phyloP scores from a whole-genome alignment of 2,888 invertebrate genomes.

The Lasioglossum oenotherae region DNA sequence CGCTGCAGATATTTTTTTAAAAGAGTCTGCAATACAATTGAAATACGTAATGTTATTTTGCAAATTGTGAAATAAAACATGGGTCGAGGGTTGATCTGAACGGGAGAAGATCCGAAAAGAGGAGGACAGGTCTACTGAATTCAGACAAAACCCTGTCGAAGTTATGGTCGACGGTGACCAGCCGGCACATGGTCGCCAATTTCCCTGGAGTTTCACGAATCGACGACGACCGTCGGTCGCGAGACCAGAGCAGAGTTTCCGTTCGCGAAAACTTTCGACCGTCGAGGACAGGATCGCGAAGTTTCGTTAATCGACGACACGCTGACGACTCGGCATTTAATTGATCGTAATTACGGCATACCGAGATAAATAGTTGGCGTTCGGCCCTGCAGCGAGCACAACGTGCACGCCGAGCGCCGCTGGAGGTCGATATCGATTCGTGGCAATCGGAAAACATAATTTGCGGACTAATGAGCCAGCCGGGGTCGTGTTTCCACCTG shows the following conservation, averaged over 20 bases:
- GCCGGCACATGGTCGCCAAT: neutral
- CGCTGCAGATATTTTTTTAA: neutral
- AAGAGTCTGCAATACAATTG: neutral
- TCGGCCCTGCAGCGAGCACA: constrained; percentile 21
- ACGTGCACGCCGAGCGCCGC: constrained; percentile 34
- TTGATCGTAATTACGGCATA: constrained; percentile 72
- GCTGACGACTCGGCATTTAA: constrained; percentile 61
- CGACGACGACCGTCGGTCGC: neutral
- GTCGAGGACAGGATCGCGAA: constrained; percentile 22
- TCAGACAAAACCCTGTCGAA: neutral
- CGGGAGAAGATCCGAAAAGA: neutral
- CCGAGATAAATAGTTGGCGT: constrained; percentile 60
- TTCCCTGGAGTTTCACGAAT: neutral
- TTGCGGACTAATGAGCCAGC: constrained; percentile 64
- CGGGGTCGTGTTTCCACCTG: constrained; percentile 45
- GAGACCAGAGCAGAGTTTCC: neutral
- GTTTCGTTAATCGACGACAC: constrained; percentile 49
- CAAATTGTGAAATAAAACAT: neutral
- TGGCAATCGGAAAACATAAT: constrained; percentile 69
- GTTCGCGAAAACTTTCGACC: constrained; percentile 18
- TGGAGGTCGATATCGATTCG: constrained; percentile 66
- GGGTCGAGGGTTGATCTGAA: neutral
- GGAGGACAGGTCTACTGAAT: neutral
- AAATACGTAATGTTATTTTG: neutral
- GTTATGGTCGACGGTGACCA: neutral